Evolutionary conservation across 2,797 vertebrate species (phyloP).

Genomic region (Carcharodon carcharias): DNA sequence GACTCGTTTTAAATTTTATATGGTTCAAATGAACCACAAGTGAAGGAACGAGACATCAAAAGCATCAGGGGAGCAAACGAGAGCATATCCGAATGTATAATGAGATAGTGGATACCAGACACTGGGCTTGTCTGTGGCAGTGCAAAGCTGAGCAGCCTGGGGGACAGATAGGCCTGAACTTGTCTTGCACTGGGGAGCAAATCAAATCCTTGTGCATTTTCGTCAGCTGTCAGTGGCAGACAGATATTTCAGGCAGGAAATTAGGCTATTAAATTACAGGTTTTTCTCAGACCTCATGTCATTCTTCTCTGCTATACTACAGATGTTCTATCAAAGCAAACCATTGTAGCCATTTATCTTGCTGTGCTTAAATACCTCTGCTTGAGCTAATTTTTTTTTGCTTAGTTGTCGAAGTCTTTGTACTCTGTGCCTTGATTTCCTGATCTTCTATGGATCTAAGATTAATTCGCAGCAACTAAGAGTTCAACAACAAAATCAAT

Average conservation of each 20-base stretch:
- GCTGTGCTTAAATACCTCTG: constrained; percentile 72
- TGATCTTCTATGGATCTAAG: constrained; percentile 68
- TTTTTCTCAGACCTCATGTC: constrained; percentile 67
- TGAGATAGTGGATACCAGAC: constrained; percentile 43
- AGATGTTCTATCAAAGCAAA: constrained; percentile 82
- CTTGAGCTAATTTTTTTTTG: constrained; percentile 55
- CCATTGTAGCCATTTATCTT: constrained; percentile 82
- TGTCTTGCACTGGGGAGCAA: constrained; percentile 67
- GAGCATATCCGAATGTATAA: constrained; percentile 40
- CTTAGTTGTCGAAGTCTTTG: constrained; percentile 57
- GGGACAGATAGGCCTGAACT: constrained; percentile 67
- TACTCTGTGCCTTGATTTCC: constrained; percentile 57
- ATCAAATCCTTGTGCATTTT: constrained; percentile 77
- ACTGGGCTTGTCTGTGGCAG: constrained; percentile 41
- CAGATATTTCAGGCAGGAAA: constrained; percentile 82
- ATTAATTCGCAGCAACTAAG: constrained; percentile 73
- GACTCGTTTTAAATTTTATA: constrained; percentile 31
- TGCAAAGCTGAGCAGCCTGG: constrained; percentile 52
- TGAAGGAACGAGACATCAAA: constrained; percentile 34
- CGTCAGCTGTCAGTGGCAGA: constrained; percentile 79
- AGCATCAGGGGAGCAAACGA: constrained; percentile 34
- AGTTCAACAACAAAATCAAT: constrained; percentile 88
- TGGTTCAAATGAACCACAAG: constrained; percentile 31
- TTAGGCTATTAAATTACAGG: constrained; percentile 89
- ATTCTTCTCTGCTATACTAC: constrained; percentile 65